phyloP scores from a whole-genome alignment of 2,113 vertebrate genomes.

The Protobothrops mucrosquamatus region DNA sequence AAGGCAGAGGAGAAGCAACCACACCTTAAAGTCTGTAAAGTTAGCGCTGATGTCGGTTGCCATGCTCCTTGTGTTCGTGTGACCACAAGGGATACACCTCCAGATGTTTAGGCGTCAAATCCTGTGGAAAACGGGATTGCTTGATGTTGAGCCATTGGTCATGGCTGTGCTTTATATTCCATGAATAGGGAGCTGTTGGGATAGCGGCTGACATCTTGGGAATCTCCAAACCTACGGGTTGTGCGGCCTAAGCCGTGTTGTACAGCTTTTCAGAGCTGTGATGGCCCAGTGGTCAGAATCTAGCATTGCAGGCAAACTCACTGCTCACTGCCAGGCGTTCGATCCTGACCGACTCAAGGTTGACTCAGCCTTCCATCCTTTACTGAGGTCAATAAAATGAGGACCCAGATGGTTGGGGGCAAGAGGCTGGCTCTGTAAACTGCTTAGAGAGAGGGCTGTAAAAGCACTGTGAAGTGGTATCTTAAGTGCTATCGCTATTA shows the following conservation, averaged over 20 bases:
- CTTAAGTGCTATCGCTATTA: neutral
- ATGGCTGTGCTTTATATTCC: neutral
- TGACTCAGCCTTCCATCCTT: neutral
- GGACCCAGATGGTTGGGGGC: neutral
- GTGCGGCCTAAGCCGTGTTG: neutral
- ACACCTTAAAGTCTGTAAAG: slow-evolving; percentile 35
- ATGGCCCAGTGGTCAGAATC: neutral
- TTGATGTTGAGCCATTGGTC: neutral
- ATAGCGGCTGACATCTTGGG: neutral
- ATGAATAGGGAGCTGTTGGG: neutral
- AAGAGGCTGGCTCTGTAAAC: neutral
- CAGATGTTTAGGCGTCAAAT: slow-evolving; percentile 33
- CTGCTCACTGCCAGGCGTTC: neutral
- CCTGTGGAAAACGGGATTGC: neutral
- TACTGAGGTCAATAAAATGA: neutral
- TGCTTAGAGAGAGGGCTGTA: neutral
- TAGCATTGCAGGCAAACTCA: neutral
- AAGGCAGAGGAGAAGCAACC: slow-evolving; percentile 24
- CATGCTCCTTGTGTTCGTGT: slow-evolving; percentile 70
- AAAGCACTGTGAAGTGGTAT: neutral
- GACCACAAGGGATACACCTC: slow-evolving; percentile 4
- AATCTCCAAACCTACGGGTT: neutral
- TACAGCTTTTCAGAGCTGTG: neutral
- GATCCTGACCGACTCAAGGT: neutral
- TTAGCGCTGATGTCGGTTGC: slow-evolving; percentile 41